Evolutionary conservation across 2,888 invertebrate genomes (phyloP).

Genomic region (Cosmorhoe ocellata): DNA sequence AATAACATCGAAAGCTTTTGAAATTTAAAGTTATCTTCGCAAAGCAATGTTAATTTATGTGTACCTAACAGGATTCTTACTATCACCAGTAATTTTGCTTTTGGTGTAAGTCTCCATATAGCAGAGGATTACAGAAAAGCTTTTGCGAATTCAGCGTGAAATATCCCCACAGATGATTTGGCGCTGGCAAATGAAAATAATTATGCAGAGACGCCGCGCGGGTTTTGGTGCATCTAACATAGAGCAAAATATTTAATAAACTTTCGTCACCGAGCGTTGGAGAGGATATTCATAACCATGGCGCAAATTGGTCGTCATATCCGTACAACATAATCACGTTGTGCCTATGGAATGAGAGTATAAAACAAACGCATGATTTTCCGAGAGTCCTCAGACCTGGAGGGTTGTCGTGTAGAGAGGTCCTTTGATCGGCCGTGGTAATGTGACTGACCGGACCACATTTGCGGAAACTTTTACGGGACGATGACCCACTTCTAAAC

Average conservation of each 20-base stretch:
- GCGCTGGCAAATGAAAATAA: constrained; percentile 49
- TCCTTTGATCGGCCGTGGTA: constrained; percentile 71
- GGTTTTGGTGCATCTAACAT: constrained; percentile 37
- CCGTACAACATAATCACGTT: constrained; percentile 29
- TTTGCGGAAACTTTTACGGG: constrained; percentile 76
- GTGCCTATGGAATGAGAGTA: constrained; percentile 36
- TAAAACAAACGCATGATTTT: constrained; percentile 59
- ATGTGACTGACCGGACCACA: constrained; percentile 60
- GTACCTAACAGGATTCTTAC: constrained; percentile 14
- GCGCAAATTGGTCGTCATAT: too few relatives aligned
- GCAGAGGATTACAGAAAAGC: constrained; percentile 38
- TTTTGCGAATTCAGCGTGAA: constrained; percentile 39
- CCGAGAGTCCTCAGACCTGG: constrained; percentile 47
- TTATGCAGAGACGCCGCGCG: constrained; percentile 46
- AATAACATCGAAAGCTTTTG: constrained; percentile 7
- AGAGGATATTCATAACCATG: neutral
- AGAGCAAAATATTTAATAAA: constrained; percentile 38
- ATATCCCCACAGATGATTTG: constrained; percentile 39
- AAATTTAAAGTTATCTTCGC: constrained; percentile 9
- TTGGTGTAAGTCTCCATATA: constrained; percentile 32
- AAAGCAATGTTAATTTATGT: constrained; percentile 14
- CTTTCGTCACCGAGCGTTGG: constrained; percentile 17
- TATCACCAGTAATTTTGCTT: constrained; percentile 38
- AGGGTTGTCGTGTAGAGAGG: constrained; percentile 56
- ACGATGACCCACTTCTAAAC: constrained; percentile 74